phyloP scores from a whole-genome alignment of 2,113 vertebrate genomes.

The Hemiscyllium ocellatum region DNA sequence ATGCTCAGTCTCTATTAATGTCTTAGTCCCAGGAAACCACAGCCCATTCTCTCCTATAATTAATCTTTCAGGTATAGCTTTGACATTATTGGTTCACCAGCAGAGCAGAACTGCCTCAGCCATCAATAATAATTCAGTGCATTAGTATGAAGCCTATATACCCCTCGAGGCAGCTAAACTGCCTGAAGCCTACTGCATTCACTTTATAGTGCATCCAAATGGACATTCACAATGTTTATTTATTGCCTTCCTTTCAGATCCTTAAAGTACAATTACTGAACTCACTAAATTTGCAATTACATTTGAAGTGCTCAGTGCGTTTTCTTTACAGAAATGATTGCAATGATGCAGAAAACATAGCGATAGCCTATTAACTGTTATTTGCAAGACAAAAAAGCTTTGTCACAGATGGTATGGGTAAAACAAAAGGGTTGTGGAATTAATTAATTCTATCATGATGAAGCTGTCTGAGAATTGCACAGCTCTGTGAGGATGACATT shows the following conservation, averaged over 20 bases:
- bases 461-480: constrained; percentile 8
- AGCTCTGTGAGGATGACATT: background rate
- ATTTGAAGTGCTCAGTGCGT: background rate
- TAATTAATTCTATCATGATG: constrained; percentile 11
- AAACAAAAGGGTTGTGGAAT: constrained; percentile 1
- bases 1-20: constrained; percentile 69
- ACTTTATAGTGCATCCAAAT: background rate
- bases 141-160: constrained; percentile 57
- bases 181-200: constrained; percentile 44
- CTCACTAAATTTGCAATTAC: constrained; percentile 4
- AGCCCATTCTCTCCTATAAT: constrained; percentile 64
- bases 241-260: constrained; percentile 17
- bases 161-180: constrained; percentile 50
- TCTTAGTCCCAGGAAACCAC: constrained; percentile 59
- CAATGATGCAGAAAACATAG: constrained; percentile 9
- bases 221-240: background rate
- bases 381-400: background rate
- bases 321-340: background rate
- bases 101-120: constrained; percentile 69
- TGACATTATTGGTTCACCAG: constrained; percentile 77
- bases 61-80: constrained; percentile 71
- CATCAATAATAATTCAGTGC: constrained; percentile 71
- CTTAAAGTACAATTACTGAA: constrained; percentile 28
- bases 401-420: constrained; percentile 1
- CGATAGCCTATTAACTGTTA: background rate